Percentiles rank a stretch among this genome's conserved stretches.
Conservation (phyloP, 2,888 invertebrate genomes). For the Diarsia brunnea region DNA sequence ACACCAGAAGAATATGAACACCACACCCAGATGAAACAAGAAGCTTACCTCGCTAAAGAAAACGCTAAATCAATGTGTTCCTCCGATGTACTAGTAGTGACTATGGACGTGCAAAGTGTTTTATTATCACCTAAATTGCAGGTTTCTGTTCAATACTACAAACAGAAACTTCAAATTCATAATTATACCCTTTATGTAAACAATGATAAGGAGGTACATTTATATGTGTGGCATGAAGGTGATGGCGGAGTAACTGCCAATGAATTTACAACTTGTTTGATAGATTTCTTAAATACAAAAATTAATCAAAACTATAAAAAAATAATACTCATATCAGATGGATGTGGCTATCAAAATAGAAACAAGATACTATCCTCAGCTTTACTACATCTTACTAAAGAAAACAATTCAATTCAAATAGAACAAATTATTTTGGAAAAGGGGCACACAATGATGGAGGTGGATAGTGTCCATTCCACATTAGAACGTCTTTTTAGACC, state of each 20-base stretch:
- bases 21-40: constrained; percentile 1
- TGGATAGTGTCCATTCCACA: background rate
- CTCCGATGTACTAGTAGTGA: too few species aligned
- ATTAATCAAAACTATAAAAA: constrained; percentile 1
- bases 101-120: too few species aligned
- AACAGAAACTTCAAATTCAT: background rate
- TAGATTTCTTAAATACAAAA: too few species aligned
- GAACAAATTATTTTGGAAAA: background rate
- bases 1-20: constrained; percentile 9
- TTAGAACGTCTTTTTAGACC: background rate
- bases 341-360: background rate
- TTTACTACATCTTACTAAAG: too few species aligned
- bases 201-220: too few species aligned
- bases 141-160: background rate
- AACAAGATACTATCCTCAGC: background rate
- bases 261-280: background rate
- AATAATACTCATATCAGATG: background rate
- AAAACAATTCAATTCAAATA: too few species aligned
- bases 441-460: background rate
- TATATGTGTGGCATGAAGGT: too few species aligned
- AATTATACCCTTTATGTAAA: too few species aligned
- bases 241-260: too few species aligned
- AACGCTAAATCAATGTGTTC: background rate
- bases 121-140: too few species aligned
- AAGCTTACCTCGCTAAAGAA: constrained; percentile 15